A percentile compares a stretch with the other conserved stretches of the same genome.
Evolutionary conservation across 2,888 invertebrate genomes (phyloP).

Genomic region (Kuschelorhynchus macadamiae): DNA sequence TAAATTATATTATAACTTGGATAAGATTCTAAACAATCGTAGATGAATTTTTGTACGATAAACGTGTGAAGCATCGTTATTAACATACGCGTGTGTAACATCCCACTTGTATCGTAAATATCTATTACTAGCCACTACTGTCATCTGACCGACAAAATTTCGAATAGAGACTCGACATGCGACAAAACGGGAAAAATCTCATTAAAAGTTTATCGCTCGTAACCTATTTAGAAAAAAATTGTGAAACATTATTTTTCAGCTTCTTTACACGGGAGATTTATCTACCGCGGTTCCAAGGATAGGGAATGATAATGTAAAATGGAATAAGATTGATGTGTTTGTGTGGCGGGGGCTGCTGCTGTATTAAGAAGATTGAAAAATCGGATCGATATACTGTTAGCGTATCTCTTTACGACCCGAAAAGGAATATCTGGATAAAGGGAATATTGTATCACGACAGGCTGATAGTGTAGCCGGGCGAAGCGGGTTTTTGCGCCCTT

Average conservation of each 20-base stretch:
- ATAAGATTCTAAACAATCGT: no score
- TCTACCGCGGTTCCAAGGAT: slow-evolving; percentile 41
- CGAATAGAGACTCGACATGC: no score
- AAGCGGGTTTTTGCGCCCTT: no score
- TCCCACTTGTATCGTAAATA: no score
- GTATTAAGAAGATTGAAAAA: slow-evolving; percentile 49
- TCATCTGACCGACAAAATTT: no score
- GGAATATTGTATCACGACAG: slow-evolving; percentile 15
- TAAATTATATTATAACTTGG: no score
- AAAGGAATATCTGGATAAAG: slow-evolving; percentile 11
- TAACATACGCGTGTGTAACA: no score
- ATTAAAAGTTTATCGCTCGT: slow-evolving; percentile 37
- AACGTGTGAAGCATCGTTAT: no score
- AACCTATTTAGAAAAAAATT: slow-evolving; percentile 7
- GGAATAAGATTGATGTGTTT: slow-evolving; percentile 50
- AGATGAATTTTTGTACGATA: no score
- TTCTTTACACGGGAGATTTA: slow-evolving; percentile 45
- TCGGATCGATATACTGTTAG: slow-evolving; percentile 41
- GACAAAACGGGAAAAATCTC: slow-evolving; percentile 17
- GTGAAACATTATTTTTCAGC: slow-evolving; percentile 41
- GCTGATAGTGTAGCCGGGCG: no score
- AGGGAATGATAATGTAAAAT: slow-evolving; percentile 49
- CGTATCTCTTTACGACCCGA: slow-evolving; percentile 26
- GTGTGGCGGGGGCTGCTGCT: slow-evolving; percentile 29
- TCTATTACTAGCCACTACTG: no score